phyloP scores from a whole-genome alignment of 23 tunicate genomes.

The Phallusia fumigata region DNA sequence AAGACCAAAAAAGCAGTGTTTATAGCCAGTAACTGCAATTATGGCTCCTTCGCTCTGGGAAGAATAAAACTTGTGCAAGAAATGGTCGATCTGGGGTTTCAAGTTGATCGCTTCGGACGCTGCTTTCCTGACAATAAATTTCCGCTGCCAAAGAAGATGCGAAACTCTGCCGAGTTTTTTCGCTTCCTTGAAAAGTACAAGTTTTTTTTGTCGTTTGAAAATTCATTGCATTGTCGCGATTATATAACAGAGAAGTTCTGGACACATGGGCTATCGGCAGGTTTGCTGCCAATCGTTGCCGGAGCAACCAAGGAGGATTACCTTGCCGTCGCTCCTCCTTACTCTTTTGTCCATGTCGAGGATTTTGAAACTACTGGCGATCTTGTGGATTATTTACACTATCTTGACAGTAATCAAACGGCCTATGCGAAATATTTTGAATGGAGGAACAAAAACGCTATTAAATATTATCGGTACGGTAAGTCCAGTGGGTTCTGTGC shows the following conservation, averaged over 20 bases:
- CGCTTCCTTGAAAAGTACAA: background rate
- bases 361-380: background rate
- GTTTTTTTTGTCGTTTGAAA: constrained; percentile 12
- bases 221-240: too few species aligned
- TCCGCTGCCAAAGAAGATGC: background rate
- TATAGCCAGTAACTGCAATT: constrained; percentile 17
- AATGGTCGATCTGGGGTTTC: background rate
- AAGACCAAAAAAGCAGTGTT: constrained; percentile 16
- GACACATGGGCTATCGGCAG: background rate
- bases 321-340: constrained; percentile 1
- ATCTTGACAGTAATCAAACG: constrained; percentile 5
- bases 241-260: constrained; percentile 19
- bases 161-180: background rate
- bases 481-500: background rate
- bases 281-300: background rate
- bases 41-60: background rate
- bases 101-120: constrained; percentile 15
- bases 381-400: background rate
- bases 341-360: constrained; percentile 10
- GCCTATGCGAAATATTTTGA: too few species aligned
- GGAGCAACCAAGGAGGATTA: constrained; percentile 20
- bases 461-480: background rate
- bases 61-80: constrained; percentile 10
- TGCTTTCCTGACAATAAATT: background rate
- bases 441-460: background rate